These are phyloP conservation scores for Ectobius pallidus DNA, from an alignment of 2,888 invertebrate species.

Conservation along the genomic window DNA sequence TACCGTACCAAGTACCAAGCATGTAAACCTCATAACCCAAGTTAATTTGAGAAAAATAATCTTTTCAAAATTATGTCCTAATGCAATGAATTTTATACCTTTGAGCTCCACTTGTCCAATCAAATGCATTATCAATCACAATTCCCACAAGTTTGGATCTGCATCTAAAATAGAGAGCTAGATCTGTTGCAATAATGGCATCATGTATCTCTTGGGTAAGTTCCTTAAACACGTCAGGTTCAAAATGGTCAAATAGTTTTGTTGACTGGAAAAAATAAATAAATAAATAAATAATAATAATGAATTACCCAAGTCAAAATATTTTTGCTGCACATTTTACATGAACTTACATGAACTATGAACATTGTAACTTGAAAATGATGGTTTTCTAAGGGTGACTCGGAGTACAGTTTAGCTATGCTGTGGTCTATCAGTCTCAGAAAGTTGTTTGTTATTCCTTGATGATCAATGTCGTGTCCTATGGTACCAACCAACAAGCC, in stretches of 20 bases:
- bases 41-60: too few relatives aligned
- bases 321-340: background rate
- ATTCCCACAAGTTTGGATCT: constrained; percentile 62
- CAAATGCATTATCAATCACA: constrained; percentile 57
- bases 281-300: background rate
- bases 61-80: too few relatives aligned
- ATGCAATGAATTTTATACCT: too few relatives aligned
- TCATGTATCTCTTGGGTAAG: constrained; percentile 58
- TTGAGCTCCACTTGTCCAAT: constrained; percentile 59
- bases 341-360: constrained; percentile 59
- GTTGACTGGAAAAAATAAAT: background rate
- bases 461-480: constrained; percentile 69
- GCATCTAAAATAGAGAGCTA: constrained; percentile 62
- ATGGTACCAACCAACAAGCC: constrained; percentile 63
- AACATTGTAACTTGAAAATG: constrained; percentile 64
- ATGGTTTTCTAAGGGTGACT: constrained; percentile 65
- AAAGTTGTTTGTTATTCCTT: constrained; percentile 67
- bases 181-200: constrained; percentile 65
- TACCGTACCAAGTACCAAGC: too few relatives aligned
- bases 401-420: constrained; percentile 61
- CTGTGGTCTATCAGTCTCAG: constrained; percentile 61
- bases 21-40: too few relatives aligned
- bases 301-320: background rate
- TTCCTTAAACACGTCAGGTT: constrained; percentile 17
- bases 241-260: background rate